Evolutionary conservation across 2,888 invertebrate species (phyloP), one percentile per base, ranked within the genome.

Genomic region (Hesperia comma): DNA sequence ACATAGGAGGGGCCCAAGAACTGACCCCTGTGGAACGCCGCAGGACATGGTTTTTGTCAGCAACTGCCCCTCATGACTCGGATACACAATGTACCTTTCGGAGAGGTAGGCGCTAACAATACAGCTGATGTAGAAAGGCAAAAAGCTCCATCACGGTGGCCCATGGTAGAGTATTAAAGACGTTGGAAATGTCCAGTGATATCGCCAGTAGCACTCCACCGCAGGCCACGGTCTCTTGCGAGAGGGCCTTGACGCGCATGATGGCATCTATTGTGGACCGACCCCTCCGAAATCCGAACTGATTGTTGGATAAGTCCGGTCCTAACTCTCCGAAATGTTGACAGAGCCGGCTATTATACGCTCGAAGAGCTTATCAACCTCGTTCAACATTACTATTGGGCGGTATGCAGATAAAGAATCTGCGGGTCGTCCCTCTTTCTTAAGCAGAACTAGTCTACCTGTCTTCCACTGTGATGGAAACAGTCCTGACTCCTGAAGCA

Each of bases 101-200:
- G 12, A 7, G n/a, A n/a, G n/a, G n/a, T n/a, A n/a, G n/a, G n/a
- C n/a, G n/a, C n/a, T n/a, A n/a, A n/a, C n/a, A n/a, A n/a, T n/a
- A n/a, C n/a, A n/a, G n/a, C n/a, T n/a, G n/a, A n/a, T n/a, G n/a
- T n/a, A n/a, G n/a, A n/a, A n/a, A n/a, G n/a, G 15, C 21, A 14
- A n/a, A n/a, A n/a, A 1, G 51, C 57, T 67, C 53, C 1, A 32
- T 40, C 4, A 68, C 40, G 10, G 51, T 40, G 0, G 8, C 51
- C 63, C 66, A 70, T 8, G 72, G 71, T 8, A 70, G 56, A 14
- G 68, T 69, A 21, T 72, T 73, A 40, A 72, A 74, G 21, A 72
- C 70, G 54, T 72, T 72, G 46, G 70, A 66, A 26, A 72, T 74
- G 55, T 74, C 74, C 0, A 74, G 26, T 0, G 72, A 72, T 40